Base-by-base conservation (phyloP, 2,797 vertebrate genomes). In the Catharus ustulatus region DNA sequence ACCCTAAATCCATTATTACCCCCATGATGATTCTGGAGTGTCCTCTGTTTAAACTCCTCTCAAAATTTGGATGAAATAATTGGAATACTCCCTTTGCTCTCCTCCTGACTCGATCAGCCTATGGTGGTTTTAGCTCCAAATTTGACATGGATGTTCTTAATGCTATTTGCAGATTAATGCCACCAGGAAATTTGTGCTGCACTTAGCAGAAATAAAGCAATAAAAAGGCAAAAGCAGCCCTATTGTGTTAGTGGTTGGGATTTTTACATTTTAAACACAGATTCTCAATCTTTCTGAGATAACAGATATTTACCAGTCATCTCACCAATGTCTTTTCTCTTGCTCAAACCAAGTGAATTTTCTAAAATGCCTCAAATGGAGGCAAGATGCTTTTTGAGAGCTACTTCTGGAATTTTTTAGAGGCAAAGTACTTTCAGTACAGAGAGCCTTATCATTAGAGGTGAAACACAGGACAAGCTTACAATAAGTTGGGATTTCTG, bases 381-480 rank as follows among this genome's bases (percentile, higher is more conserved):
- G 4, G 3, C 49, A 62, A 77, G 19, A 69, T 18, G 17, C 11
- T 55, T 87, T 69, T 45, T 49, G 3, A 2, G 40, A 67, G 16
- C n/a, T 22, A 15, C 23, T 67, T 91, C 74, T 74, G 46, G 58
- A 90, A 84, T 54, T 68, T 34, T 51, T 42, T 3, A 34, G 72
- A 67, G n/a, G 89, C 42, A 73, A 92, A 91, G 11, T 16, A 51
- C 48, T 80, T 85, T 59, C 72, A 80, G 64, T 38, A 74, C 45
- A 42, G 26, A 64, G 22, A 16, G 19, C 13, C 20, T 94, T 71
- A 83, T 20, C 72, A 71, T 74, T 49, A 67, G 46, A 73, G 62
- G 69, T 81, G 43, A 85, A 86, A 81, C 79, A 76, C n/a, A 88
- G 62, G 78, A 92, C 94, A 87, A 38, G 13, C 21, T 85, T 76